Evolutionary conservation across 2,888 invertebrate species (phyloP), one percentile per base, ranked within the genome.

Genomic region (Tiphia femorata): DNA sequence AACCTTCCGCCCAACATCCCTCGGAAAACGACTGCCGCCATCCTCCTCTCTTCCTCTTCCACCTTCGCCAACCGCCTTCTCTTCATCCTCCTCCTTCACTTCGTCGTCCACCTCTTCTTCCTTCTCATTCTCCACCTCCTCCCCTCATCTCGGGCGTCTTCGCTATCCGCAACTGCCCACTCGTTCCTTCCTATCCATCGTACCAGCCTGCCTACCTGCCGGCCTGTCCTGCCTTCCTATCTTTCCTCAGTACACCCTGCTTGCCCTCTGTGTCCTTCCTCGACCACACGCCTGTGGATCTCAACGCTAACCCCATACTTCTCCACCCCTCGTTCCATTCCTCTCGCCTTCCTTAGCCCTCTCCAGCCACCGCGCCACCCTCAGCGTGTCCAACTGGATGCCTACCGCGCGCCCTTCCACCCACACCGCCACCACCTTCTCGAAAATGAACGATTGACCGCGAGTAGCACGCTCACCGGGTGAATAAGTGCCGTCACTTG

Each of bases 1-100:
- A 82, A 80, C 80, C 80, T 78, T 81, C 80, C 77, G 73, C 64
- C 77, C 79, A 78, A 77, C 79, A 78, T 80, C 78, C 78, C 81
- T 79, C 73, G 77, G 75, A 81, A 78, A 82, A 81, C 77, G 78
- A 78, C 73, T 67, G 62, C 67, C 66, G 57, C 68, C 59, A 56
- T 40, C 64, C 54, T 44, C 17, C 38, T 44, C 46, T 35, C 62
- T 50, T 41, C 49, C 35, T 50, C 57, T 49, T 38, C 55, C 43
- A 44, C 42, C 47, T 38, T 46, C 51, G 33, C 47, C 38, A 52
- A 21, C 38, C 25, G 46, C 56, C 40, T 62, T n/a, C n/a, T n/a
- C n/a, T n/a, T n/a, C n/a, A n/a, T n/a, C n/a, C n/a, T n/a, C n/a
- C n/a, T n/a, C n/a, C n/a, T n/a, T n/a, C n/a, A n/a, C n/a, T n/a